Conservation (phyloP, 2,888 invertebrate species). For the Pachydiplax longipennis region DNA sequence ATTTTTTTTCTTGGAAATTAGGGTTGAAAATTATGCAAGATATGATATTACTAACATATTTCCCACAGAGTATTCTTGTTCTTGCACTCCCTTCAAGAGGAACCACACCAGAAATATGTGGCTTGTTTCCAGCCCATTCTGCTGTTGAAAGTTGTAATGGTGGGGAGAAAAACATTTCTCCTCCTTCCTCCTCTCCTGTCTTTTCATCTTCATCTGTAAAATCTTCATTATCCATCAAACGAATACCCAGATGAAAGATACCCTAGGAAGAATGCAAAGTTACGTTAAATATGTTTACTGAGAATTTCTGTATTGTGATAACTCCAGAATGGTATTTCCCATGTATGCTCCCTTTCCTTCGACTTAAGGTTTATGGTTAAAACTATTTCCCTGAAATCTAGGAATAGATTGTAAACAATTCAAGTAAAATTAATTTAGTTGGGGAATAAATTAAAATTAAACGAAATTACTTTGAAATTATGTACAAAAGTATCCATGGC, state of each 20-base stretch:
- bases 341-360: background rate
- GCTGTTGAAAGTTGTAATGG: conserved; percentile 67
- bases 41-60: conserved; percentile 52
- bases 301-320: too few relatives aligned
- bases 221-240: conserved; percentile 58
- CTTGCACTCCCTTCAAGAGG: conserved; percentile 67
- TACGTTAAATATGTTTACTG: too few relatives aligned
- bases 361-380: too few relatives aligned
- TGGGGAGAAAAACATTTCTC: conserved; percentile 56
- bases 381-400: too few relatives aligned
- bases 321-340: too few relatives aligned
- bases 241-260: conserved; percentile 66
- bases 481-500: too few relatives aligned
- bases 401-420: too few relatives aligned
- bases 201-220: conserved; percentile 18
- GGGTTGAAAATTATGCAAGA: conserved; percentile 41
- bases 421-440: too few relatives aligned
- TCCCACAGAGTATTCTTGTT: conserved; percentile 62
- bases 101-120: conserved; percentile 68
- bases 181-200: background rate
- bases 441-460: background rate
- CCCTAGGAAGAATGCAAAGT: conserved; percentile 56
- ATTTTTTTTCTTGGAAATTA: too few relatives aligned
- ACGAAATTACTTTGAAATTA: too few relatives aligned
- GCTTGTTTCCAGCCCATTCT: conserved; percentile 68